phyloP scores from a whole-genome alignment of 2,797 vertebrate species.

The Enteromius paludinosus region DNA sequence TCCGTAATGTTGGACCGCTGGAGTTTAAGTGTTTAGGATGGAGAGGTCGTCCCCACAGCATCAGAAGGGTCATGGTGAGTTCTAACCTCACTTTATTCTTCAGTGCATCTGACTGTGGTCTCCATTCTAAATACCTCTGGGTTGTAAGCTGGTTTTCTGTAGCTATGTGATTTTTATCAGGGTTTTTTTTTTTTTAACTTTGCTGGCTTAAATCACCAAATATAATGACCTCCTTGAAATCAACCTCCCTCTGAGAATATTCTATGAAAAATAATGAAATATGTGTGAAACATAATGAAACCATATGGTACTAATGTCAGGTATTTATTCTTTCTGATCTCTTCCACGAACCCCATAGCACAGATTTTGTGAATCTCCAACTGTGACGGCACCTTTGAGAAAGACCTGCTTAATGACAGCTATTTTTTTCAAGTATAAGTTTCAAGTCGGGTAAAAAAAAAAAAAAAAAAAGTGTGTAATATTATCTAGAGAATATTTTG shows the following conservation, averaged over 20 bases:
- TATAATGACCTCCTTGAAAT: background rate
- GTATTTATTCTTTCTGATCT: background rate
- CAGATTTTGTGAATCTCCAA: background rate
- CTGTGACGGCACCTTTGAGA: background rate
- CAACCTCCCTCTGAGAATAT: background rate
- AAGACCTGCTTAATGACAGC: background rate
- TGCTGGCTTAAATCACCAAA: too few relatives aligned
- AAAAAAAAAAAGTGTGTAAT: background rate
- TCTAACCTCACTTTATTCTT: conserved; percentile 27
- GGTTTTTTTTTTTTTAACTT: background rate
- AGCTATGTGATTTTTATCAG: background rate
- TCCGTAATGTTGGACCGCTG: conserved; percentile 20
- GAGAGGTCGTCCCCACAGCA: conserved; percentile 18
- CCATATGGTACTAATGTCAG: background rate
- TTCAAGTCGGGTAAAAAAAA: too few relatives aligned
- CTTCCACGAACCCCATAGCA: background rate
- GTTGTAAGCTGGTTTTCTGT: background rate
- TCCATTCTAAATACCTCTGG: conserved; percentile 10
- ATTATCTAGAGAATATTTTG: background rate
- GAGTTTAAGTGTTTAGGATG: conserved; percentile 32
- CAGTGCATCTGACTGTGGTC: background rate
- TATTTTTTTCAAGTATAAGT: background rate
- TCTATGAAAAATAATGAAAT: background rate
- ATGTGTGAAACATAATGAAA: background rate
- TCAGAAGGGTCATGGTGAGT: conserved; percentile 52